A percentile compares a stretch with the other conserved stretches of the same genome.
Evolutionary conservation across 2,113 vertebrate genomes (phyloP).

Genomic region (Antechinus flavipes): DNA sequence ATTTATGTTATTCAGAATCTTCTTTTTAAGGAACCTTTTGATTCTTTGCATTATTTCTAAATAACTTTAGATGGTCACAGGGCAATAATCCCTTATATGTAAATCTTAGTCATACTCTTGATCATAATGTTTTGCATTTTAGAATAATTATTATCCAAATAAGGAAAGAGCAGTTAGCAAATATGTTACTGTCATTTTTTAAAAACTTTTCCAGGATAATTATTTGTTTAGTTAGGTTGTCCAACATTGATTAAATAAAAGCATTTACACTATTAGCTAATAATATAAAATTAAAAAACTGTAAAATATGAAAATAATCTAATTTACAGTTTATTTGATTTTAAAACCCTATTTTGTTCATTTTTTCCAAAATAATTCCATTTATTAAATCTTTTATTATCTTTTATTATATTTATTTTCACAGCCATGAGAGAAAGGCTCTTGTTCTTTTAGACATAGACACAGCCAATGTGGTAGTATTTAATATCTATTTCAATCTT

Average conservation of each 20-base stretch:
- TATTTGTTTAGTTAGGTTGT: background rate
- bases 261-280: background rate
- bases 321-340: background rate
- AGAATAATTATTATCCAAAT: background rate
- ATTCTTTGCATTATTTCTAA: background rate
- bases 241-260: background rate
- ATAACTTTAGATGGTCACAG: background rate
- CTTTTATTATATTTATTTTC: background rate
- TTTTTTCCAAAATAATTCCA: background rate
- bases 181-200: background rate
- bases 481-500: background rate
- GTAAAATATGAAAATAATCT: background rate
- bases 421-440: background rate
- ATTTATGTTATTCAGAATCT: background rate
- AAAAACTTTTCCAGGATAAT: background rate
- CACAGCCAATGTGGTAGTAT: background rate
- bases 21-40: background rate
- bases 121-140: background rate
- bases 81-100: background rate
- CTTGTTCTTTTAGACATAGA: background rate
- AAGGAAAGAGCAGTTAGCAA: background rate
- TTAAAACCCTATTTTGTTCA: background rate
- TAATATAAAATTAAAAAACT: background rate
- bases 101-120: background rate
- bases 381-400: background rate